Evolutionary conservation across 64 coral and sea anemone species (phyloP).

Genomic region (Catalaphyllia jardinei): DNA sequence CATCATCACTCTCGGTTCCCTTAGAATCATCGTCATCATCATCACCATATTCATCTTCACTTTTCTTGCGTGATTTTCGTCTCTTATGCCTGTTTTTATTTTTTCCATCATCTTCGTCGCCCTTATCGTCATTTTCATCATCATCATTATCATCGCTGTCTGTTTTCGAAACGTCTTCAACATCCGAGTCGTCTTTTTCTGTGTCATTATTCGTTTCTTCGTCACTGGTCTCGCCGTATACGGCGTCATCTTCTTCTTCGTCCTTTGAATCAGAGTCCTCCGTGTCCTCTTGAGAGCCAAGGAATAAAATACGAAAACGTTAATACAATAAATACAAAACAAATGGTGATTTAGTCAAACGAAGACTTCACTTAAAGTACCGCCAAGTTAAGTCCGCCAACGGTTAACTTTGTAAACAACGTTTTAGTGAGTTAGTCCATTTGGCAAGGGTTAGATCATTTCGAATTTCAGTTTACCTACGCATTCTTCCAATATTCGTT

Average conservation of each 20-base stretch:
- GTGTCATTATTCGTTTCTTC: neutral
- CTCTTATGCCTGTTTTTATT: neutral
- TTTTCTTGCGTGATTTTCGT: neutral
- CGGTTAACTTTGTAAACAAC: neutral
- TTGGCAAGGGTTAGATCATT: neutral
- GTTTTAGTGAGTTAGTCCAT: neutral
- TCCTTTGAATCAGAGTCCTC: neutral
- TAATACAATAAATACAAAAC: neutral
- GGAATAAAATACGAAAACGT: neutral
- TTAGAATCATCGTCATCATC: neutral
- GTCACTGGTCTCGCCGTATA: neutral
- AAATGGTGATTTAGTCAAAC: no score
- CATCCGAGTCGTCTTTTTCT: neutral
- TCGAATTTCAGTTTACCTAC: slow-evolving; percentile 36
- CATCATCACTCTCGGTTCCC: neutral
- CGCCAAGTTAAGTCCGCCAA: no score
- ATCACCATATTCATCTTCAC: neutral
- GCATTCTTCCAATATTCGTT: slow-evolving; percentile 56
- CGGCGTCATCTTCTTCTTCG: neutral
- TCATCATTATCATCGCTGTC: neutral
- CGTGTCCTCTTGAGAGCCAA: neutral
- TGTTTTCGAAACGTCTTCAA: neutral
- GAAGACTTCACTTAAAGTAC: no score
- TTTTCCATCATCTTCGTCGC: neutral
- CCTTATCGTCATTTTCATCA: neutral